Conservation (phyloP, 2,888 invertebrate species). For the Brassicogethes aeneus region DNA sequence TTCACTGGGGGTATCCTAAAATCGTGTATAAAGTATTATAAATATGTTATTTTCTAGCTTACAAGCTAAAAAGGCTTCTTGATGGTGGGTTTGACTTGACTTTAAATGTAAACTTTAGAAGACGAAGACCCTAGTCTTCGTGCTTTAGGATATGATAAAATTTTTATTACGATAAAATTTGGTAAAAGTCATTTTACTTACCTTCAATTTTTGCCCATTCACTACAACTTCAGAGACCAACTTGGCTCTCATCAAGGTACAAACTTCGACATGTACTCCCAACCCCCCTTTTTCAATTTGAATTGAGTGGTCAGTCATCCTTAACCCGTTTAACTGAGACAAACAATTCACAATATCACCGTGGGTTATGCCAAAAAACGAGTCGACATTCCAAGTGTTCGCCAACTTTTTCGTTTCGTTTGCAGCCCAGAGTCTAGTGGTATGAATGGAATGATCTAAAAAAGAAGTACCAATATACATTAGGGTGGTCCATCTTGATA, state of each 20-base stretch:
- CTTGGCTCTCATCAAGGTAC: constrained; percentile 72
- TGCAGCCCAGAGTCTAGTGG: constrained; percentile 67
- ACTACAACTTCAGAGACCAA: constrained; percentile 69
- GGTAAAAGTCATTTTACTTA: constrained; percentile 29
- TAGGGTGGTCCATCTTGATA: no score
- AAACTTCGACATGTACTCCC: constrained; percentile 71
- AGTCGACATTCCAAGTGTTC: constrained; percentile 65
- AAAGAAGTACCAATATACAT: no score
- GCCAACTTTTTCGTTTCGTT: constrained; percentile 63
- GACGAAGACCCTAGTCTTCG: no score
- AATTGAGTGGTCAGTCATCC: constrained; percentile 52
- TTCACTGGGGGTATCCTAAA: constrained; percentile 62
- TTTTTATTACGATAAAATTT: neutral
- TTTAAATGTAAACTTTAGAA: no score
- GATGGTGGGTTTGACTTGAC: no score
- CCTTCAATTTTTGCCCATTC: constrained; percentile 68
- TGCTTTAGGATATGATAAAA: no score
- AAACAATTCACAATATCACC: constrained; percentile 55
- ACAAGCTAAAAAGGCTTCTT: no score
- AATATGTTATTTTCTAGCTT: no score
- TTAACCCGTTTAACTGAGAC: constrained; percentile 46
- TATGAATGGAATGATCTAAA: constrained; percentile 70
- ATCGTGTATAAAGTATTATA: constrained; percentile 16
- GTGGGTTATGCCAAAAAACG: constrained; percentile 61
- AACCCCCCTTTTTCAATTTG: constrained; percentile 46